phyloP scores from a whole-genome alignment of 2,113 vertebrate species.

The Corythornis cristatus region DNA sequence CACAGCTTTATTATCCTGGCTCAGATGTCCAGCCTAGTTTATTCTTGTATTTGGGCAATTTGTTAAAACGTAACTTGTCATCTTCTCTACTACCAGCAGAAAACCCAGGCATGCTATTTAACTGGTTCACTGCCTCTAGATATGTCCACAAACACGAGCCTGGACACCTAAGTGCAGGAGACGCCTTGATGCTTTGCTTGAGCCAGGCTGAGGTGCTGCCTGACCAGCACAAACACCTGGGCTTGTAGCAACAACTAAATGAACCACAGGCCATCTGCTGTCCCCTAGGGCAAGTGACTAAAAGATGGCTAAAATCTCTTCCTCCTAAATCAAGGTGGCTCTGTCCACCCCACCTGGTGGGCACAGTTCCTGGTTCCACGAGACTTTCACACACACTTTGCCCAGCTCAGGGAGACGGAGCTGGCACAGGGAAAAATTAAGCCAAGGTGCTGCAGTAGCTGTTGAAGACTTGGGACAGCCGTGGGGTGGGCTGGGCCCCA shows the following conservation, averaged over 20 bases:
- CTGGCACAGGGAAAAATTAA: background rate
- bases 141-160: accelerated
- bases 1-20: background rate
- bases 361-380: background rate
- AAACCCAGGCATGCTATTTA: background rate
- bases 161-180: accelerated
- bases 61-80: background rate
- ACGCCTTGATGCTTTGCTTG: background rate
- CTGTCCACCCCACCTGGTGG: no score
- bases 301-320: background rate
- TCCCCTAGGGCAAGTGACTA: background rate
- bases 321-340: background rate
- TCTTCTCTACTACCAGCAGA: background rate
- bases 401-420: background rate
- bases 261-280: background rate
- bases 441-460: background rate
- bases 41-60: background rate
- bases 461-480: background rate
- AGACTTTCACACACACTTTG: background rate
- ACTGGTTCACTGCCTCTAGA: background rate
- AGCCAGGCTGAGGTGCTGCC: background rate
- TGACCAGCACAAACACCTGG: accelerated
- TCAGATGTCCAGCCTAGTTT: background rate
- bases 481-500: accelerated
- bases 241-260: background rate